Evolutionary conservation across 2,113 vertebrate genomes (phyloP), one percentile per base, ranked within the genome.

Genomic region (Myrmophylax atrothorax): DNA sequence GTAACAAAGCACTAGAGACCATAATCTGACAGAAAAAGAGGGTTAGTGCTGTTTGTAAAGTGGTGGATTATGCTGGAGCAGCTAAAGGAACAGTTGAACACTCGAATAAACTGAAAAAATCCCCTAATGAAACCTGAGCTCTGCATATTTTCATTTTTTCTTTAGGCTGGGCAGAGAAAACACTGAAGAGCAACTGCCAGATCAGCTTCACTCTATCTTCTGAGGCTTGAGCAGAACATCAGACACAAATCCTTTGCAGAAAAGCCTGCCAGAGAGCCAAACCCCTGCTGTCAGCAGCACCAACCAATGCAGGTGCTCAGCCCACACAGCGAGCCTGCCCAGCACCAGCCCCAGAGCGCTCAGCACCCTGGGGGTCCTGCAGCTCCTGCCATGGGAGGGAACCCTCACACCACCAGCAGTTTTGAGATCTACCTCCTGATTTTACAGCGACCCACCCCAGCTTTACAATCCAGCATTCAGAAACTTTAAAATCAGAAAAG

Each of bases 331-430:
- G 68, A 46, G 85, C 1, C 29, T 19, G 63, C n/a, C 12, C 56
- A 23, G 13, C 42, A 20, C 5, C 59, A 29, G 66, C 46, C 75
- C 50, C 58, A 37, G 58, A 14, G 8, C n/a, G 14, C 58, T 59
- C n/a, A 24, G 50, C 7, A 1, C 9, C 46, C 40, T 0, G 0
- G 0, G 3, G 4, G 14, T 47, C 18, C 58, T 35, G 37, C 53
- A 47, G 35, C 31, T 37, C 47, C 40, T 56, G 31, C 19, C 58
- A 47, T 1, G 0, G 18, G 56, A 84, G 14, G 53, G 26, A 60
- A 66, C 44, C 0, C 1, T 40, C 44, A 70, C 68, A 23, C 3
- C 0, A 0, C 11, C 38, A 14, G 40, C 10, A 25, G 17, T 66
- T 68, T 14, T 13, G 14, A 88, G 24, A 66, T 47, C 46, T 18